Base-by-base conservation (phyloP, 2,888 invertebrate species). In the Caenorhabditis doughertyi region DNA sequence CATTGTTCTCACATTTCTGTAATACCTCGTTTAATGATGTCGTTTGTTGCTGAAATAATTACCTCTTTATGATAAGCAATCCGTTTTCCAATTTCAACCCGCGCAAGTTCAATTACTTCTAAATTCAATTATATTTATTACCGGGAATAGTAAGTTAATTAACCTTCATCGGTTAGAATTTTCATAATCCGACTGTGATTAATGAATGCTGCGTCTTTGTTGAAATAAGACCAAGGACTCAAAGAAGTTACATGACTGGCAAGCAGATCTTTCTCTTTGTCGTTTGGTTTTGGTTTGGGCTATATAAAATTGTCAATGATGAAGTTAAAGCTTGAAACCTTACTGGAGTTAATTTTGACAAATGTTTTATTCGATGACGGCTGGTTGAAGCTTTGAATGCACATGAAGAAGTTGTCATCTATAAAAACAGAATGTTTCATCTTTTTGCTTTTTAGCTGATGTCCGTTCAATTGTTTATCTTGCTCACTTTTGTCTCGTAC, bases 41-140 rank as follows among this genome's bases (percentile, higher is more conserved):
- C 13, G 3, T 7, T 29, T 18, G 11, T 18, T 9, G 18, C 11
- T 27, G 4, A 3, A 7, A n/a, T 11, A 39, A 49, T 4, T 3
- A 74, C 74, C 23, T 65, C 44, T 67, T 74, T 67, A 39, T 74
- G 74, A 27, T 58, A 49, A 11, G 56, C 65, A 13, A 74, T 65
- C 2, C 65, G 29, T 16, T 49, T 56, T 18, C 65, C 74, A 11
- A 65, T 56, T 39, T 65, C 65, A 3, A 16, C 44, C 1, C 32
- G 29, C n/a, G 73, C 73, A 13, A 32, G 21, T n/a, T n/a, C 21
- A 1, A 64, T 29, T 0, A 64, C 18, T 21, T 32, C 49, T 60
- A 58, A 58, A 27, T 27, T 25, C n/a, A 8, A 39, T 39, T 13
- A 13, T 9, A 5, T 39, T 39, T 39, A 13, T n/a, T n/a, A n/a